Evolutionary conservation across 2,888 invertebrate species (phyloP).

Genomic region (Idaea aversata): DNA sequence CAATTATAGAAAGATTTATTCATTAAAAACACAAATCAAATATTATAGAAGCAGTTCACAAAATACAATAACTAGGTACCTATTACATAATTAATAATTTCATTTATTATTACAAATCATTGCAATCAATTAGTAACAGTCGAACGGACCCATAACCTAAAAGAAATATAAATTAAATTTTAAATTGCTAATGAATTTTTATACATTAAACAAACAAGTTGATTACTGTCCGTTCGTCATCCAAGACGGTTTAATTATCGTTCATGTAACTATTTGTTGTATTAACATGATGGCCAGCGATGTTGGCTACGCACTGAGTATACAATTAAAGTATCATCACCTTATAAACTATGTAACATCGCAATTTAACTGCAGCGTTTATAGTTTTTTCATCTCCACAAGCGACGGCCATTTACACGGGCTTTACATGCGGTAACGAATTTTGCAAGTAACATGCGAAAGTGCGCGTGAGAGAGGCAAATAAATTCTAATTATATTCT

Average conservation of each 20-base stretch:
- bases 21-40: no score
- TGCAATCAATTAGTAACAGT: no score
- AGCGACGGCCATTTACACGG: not conserved
- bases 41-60: no score
- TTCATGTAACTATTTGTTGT: constrained; percentile 11
- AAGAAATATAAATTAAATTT: not conserved
- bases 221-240: not conserved
- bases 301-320: constrained; percentile 14
- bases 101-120: not conserved
- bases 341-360: constrained; percentile 17
- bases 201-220: not conserved
- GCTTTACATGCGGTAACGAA: not conserved
- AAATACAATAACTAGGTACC: no score
- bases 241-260: constrained; percentile 4
- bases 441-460: no score
- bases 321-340: constrained; percentile 22
- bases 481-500: no score
- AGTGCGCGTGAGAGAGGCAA: no score
- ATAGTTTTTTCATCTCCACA: constrained; percentile 7
- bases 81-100: not conserved
- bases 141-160: not conserved
- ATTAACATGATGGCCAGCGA: constrained; percentile 9
- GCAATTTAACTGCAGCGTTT: constrained; percentile 26
- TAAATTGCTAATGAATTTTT: not conserved
- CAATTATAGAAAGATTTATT: no score